Evolutionary conservation across 2,797 vertebrate genomes (phyloP).

Genomic region (Rhodeus uyekii): DNA sequence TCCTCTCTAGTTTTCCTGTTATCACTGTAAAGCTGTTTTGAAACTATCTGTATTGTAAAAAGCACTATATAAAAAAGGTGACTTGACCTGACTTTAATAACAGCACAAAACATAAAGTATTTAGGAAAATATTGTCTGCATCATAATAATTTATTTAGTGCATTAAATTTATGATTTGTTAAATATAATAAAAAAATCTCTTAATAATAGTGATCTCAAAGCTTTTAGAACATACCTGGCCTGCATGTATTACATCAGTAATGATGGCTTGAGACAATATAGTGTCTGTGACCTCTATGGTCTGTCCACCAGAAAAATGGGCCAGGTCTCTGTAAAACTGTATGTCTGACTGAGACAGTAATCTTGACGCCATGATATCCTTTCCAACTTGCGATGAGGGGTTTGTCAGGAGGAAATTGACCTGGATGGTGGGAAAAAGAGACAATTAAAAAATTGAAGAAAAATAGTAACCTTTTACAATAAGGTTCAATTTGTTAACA

Average conservation of each 20-base stretch:
- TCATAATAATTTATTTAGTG: too few species aligned
- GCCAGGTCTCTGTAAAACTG: slow-evolving; percentile 69
- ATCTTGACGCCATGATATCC: background rate
- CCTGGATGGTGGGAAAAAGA: slow-evolving; percentile 50
- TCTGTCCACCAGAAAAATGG: slow-evolving; percentile 67
- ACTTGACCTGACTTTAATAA: too few species aligned
- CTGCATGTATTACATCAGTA: slow-evolving; percentile 58
- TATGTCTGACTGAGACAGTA: slow-evolving; percentile 12
- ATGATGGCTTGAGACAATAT: slow-evolving; percentile 65
- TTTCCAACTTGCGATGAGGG: slow-evolving; percentile 24
- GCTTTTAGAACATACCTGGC: slow-evolving; percentile 58
- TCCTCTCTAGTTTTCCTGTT: too few species aligned
- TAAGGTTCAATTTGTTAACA: background rate
- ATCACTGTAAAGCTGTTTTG: too few species aligned
- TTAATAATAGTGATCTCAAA: background rate
- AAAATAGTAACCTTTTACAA: background rate
- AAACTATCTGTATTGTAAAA: too few species aligned
- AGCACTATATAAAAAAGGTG: too few species aligned
- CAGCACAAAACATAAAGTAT: too few species aligned
- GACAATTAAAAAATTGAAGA: too few species aligned
- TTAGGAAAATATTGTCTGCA: too few species aligned
- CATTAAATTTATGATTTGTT: too few species aligned
- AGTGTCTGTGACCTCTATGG: slow-evolving; percentile 66
- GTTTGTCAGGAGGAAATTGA: slow-evolving; percentile 71
- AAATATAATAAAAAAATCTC: too few species aligned